Evolutionary conservation across 1,140 invertebrate species (phyloP).

Genomic region (Drosophila repleta): DNA sequence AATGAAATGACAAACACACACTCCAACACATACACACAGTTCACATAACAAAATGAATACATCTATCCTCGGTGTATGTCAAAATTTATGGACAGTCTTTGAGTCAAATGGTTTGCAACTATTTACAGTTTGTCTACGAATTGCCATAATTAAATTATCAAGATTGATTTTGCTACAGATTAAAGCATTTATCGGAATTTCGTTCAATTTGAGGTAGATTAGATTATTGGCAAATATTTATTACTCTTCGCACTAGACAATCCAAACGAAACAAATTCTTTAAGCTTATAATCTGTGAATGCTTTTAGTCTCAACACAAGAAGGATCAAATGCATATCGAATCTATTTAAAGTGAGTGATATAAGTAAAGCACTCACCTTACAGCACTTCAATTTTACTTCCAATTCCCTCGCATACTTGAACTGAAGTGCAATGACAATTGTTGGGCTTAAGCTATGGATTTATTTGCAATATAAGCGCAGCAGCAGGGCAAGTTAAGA

Average conservation of each 20-base stretch:
- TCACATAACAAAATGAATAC: slow-evolving; percentile 32
- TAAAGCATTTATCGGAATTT: slow-evolving; percentile 2
- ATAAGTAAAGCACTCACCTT: not conserved
- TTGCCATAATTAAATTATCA: slow-evolving; percentile 4
- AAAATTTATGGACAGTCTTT: slow-evolving; percentile 11
- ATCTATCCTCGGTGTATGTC: slow-evolving; percentile 18
- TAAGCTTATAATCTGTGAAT: too few species aligned
- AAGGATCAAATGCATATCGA: too few species aligned
- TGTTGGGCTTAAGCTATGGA: not conserved
- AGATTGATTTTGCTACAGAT: not conserved
- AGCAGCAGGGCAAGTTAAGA: slow-evolving; percentile 1
- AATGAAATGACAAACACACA: slow-evolving; percentile 63
- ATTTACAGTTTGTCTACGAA: not conserved
- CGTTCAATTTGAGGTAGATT: too few species aligned
- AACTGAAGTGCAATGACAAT: slow-evolving; percentile 8
- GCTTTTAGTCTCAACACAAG: too few species aligned
- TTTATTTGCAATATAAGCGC: slow-evolving; percentile 4
- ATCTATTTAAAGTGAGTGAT: not conserved
- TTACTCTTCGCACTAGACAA: too few species aligned
- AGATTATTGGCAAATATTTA: not conserved
- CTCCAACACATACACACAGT: not conserved
- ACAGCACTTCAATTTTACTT: not conserved
- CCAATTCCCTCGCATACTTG: not conserved
- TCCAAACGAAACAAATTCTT: too few species aligned
- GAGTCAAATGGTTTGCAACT: slow-evolving; percentile 13